These are phyloP conservation scores for Cynodonichthys magdalenae DNA, from an alignment of 2,797 vertebrate species.

Conservation along the genomic window DNA sequence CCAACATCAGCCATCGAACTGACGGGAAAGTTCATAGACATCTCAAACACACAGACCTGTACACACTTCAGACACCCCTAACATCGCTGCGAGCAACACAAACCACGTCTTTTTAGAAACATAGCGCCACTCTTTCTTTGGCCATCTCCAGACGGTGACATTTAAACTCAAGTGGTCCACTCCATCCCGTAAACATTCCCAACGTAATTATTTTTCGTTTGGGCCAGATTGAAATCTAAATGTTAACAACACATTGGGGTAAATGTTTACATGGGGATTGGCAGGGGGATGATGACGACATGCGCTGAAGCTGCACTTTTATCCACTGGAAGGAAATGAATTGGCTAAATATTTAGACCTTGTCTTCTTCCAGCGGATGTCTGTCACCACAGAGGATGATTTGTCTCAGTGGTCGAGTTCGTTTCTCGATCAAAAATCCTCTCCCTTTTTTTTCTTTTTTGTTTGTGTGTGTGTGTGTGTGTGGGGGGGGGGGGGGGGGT, in stretches of 20 bases:
- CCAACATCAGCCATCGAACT: conserved; percentile 11
- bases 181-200: conserved; percentile 73
- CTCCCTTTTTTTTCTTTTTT: conserved; percentile 11
- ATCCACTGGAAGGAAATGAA: conserved; percentile 71
- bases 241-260: conserved; percentile 70
- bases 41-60: conserved; percentile 14
- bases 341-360: conserved; percentile 81
- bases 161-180: conserved; percentile 64
- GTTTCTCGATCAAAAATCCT: conserved; percentile 45
- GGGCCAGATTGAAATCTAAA: conserved; percentile 76
- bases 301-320: conserved; percentile 57
- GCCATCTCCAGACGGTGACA: conserved; percentile 58
- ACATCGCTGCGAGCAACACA: background rate
- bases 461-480: too few species aligned
- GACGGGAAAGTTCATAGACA: conserved; percentile 23
- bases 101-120: conserved; percentile 38
- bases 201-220: conserved; percentile 74
- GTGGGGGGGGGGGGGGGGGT: too few species aligned
- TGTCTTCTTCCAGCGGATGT: conserved; percentile 66
- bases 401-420: conserved; percentile 42
- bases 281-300: conserved; percentile 46
- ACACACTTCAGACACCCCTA: background rate
- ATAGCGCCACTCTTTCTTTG: conserved; percentile 43
- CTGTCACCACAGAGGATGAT: conserved; percentile 59
- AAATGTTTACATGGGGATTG: conserved; percentile 76